Base-by-base conservation (phyloP, 1,140 invertebrate genomes). In the Heterodera schachtii region DNA sequence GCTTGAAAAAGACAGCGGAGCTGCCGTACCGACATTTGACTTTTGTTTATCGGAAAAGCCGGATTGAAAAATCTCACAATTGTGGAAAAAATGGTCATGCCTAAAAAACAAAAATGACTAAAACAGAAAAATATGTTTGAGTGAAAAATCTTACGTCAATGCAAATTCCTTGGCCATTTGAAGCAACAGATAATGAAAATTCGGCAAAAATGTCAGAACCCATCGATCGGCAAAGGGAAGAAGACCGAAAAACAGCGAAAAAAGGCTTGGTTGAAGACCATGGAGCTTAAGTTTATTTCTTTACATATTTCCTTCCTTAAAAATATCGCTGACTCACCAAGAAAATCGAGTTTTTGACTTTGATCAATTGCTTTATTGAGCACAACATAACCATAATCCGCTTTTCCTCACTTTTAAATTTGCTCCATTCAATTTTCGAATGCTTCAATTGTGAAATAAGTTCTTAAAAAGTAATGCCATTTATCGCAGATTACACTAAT, bases 341-440 rank as follows among this genome's bases (percentile, higher is more conserved):
- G 41, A 83, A 52, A 71, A 84, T 84, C 3, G 82, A 83, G 46
- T 52, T 83, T 44, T 74, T 84, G 19, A 70, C 81, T 76, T 64
- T 49, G 47, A 78, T 74, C 73, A 83, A 70, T 13, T 79, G 64
- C n/a, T 67, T 69, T 31, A 83, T 7, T 41, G 82, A 67, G 41
- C 81, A 80, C 47, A 83, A 31, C 47, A 64, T 60, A 41, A 46
- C 57, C 46, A 83, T 82, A 8, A 82, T n/a, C 13, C 66, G 49
- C 31, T 43, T 16, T 64, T 82, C 81, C 16, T 75, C 49, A 21
- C 46, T 60, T 75, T 81, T 82, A 8, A 31, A 31, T 41, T 8
- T 46, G 73, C 78, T 21, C 69, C 52, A 75, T 4, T 44, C 21
- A 49, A 66, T 66, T 69, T 43, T 75, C 11, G 46, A 3, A 8